These are phyloP conservation scores for Solea solea DNA, from an alignment of 2,113 vertebrate genomes.

Conservation along the genomic window DNA sequence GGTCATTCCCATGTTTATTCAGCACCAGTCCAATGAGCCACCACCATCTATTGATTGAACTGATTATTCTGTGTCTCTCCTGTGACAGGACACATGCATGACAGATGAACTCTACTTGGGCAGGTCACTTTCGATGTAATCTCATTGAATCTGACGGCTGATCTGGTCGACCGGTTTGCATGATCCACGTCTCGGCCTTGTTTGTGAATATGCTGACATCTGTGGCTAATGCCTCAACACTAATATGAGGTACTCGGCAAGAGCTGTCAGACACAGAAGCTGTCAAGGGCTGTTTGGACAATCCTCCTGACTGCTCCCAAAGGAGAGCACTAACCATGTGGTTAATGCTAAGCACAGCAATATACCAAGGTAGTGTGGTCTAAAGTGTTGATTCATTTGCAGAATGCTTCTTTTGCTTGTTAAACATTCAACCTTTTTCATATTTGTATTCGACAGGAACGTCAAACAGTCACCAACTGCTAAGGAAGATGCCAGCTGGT, in stretches of 20 bases:
- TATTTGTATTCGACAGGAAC: neutral
- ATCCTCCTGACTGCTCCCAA: slow-evolving; percentile 33
- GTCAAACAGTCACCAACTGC: neutral
- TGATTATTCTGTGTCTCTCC: slow-evolving; percentile 77
- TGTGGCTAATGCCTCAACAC: slow-evolving; percentile 62
- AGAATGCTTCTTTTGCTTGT: neutral
- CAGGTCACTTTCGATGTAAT: slow-evolving; percentile 68
- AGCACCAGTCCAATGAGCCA: slow-evolving; percentile 66
- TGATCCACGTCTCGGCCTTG: slow-evolving; percentile 53
- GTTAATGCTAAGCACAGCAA: slow-evolving; percentile 3
- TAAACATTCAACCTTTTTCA: neutral
- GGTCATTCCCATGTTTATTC: slow-evolving; percentile 82
- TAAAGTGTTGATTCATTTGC: neutral
- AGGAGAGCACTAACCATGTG: slow-evolving; percentile 2
- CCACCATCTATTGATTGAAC: slow-evolving; percentile 76
- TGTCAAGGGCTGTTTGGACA: slow-evolving; percentile 61
- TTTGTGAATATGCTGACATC: slow-evolving; percentile 63
- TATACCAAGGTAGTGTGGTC: neutral
- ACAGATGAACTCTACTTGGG: slow-evolving; percentile 74
- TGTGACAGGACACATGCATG: slow-evolving; percentile 71
- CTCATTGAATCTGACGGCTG: slow-evolving; percentile 70
- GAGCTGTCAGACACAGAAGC: slow-evolving; percentile 54
- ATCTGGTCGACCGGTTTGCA: slow-evolving; percentile 63
- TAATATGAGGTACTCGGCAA: slow-evolving; percentile 63
- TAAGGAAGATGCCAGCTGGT: neutral